These are phyloP conservation scores for Orthosia gracilis DNA, from an alignment of 2,888 invertebrate species.

Conservation along the genomic window DNA sequence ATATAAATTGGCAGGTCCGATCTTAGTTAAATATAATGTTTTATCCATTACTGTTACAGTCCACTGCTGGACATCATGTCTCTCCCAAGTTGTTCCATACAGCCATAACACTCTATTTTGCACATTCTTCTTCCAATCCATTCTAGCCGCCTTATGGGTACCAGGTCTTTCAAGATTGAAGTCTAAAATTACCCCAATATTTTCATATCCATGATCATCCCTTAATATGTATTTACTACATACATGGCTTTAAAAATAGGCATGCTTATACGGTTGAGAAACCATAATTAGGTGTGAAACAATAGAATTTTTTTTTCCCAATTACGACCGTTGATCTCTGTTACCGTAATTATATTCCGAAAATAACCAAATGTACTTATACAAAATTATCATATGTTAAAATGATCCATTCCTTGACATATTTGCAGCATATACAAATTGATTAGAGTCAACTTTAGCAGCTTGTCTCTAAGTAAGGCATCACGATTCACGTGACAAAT, in stretches of 20 bases:
- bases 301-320: too few species aligned
- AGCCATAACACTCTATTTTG: neutral
- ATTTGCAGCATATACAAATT: constrained; percentile 19
- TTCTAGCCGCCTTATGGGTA: neutral
- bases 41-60: neutral
- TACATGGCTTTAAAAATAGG: neutral
- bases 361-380: neutral
- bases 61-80: neutral
- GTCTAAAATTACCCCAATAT: too few species aligned
- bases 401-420: constrained; percentile 40
- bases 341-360: neutral
- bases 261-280: too few species aligned
- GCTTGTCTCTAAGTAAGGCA: constrained; percentile 56
- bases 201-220: neutral
- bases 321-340: too few species aligned
- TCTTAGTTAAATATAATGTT: too few species aligned
- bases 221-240: neutral
- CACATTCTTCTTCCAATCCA: neutral
- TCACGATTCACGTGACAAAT: constrained; percentile 66
- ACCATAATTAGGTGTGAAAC: too few species aligned
- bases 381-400: constrained; percentile 13
- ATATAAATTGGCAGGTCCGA: neutral
- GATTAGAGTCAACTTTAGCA: constrained; percentile 49
- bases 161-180: neutral
- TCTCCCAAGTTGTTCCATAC: neutral